Evolutionary conservation across 2,797 vertebrate species (phyloP).

Genomic region (Artibeus jamaicensis): DNA sequence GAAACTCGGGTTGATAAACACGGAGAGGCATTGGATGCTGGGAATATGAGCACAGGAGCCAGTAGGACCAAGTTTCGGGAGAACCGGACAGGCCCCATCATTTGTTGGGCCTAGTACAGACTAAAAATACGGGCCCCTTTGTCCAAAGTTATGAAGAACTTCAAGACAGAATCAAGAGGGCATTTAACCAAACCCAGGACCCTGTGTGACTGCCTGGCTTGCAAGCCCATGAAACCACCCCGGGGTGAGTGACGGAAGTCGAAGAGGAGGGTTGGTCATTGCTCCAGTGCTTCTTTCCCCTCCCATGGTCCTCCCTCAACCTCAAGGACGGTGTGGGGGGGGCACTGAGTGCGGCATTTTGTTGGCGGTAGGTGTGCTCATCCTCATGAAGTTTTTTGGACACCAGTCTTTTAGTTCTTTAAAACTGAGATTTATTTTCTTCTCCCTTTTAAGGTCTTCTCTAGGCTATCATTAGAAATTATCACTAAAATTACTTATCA

Average conservation of each 20-base stretch:
- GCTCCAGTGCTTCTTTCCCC: conserved; percentile 76
- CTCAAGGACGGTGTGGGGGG: conserved; percentile 79
- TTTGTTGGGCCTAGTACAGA: background rate
- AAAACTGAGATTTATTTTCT: conserved; percentile 79
- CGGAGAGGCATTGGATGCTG: background rate
- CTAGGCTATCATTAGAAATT: conserved; percentile 73
- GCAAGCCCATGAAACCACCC: background rate
- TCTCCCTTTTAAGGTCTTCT: conserved; percentile 72
- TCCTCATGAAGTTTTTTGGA: conserved; percentile 78
- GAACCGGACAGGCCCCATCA: background rate
- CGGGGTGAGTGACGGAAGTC: background rate
- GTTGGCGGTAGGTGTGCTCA: conserved; percentile 64
- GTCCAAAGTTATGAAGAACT: background rate
- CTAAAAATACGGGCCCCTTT: background rate
- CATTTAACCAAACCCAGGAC: background rate
- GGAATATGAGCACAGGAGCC: background rate
- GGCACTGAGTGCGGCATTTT: conserved; percentile 73
- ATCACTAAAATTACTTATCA: conserved; percentile 25
- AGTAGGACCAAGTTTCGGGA: background rate
- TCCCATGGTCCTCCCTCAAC: conserved; percentile 78
- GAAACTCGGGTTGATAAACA: background rate
- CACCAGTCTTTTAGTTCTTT: conserved; percentile 81
- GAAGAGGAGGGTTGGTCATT: conserved; percentile 46
- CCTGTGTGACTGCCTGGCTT: background rate
- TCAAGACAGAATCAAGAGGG: background rate